Evolutionary conservation across 2,888 invertebrate species (phyloP).

Genomic region (Mylabris sibirica): DNA sequence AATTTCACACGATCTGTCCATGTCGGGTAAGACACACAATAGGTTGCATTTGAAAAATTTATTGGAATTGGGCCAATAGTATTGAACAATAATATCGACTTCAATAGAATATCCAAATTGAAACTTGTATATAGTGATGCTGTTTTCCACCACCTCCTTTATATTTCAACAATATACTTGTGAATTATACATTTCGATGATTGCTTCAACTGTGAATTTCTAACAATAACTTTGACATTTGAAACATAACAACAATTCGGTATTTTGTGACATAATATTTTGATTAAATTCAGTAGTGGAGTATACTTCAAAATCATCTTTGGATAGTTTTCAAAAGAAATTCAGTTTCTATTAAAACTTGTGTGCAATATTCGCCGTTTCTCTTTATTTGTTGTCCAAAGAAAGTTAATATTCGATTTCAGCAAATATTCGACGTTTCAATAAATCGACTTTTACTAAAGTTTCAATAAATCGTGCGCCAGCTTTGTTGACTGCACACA

Average conservation of each 20-base stretch:
- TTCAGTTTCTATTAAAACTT: not conserved
- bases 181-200: not conserved
- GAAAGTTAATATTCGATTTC: not conserved
- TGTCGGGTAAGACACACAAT: not conserved
- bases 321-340: constrained; percentile 5
- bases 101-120: not conserved
- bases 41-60: not conserved
- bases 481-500: not conserved
- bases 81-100: not conserved
- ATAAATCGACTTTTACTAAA: not conserved
- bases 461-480: not conserved
- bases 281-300: not conserved
- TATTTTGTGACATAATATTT: not conserved
- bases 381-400: not conserved
- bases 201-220: not conserved
- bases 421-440: not conserved
- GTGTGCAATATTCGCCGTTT: not conserved
- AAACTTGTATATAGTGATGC: not conserved
- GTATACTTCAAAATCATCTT: not conserved
- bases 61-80: not conserved
- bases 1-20: not conserved
- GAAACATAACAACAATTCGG: not conserved
- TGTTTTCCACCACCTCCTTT: not conserved
- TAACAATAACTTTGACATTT: not conserved
- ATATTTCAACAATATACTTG: not conserved